phyloP scores from a whole-genome alignment of 2,797 vertebrate genomes.

The Phataginus tricuspis region DNA sequence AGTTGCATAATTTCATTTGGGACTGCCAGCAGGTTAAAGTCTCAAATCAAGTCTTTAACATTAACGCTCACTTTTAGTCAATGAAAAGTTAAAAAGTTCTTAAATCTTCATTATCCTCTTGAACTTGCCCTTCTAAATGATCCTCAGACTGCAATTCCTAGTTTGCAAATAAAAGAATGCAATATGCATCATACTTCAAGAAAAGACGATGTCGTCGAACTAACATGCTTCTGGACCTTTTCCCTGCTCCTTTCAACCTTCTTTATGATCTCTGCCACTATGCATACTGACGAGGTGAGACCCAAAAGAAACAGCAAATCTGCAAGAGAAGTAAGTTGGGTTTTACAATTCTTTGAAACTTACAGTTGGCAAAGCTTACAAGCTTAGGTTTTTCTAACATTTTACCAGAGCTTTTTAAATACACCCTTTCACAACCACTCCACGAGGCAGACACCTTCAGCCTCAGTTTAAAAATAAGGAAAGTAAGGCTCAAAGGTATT shows the following conservation, averaged over 20 bases:
- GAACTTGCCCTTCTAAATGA: conserved; percentile 81
- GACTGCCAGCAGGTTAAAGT: conserved; percentile 85
- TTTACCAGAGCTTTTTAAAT: conserved; percentile 14
- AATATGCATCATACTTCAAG: conserved; percentile 96
- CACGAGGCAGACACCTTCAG: not conserved
- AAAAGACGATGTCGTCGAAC: conserved; percentile 87
- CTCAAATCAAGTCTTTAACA: conserved; percentile 85
- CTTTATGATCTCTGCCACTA: conserved; percentile 96
- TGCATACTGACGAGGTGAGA: conserved; percentile 96
- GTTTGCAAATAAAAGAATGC: conserved; percentile 86
- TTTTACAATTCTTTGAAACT: conserved; percentile 45
- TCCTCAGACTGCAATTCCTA: conserved; percentile 83
- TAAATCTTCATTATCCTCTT: conserved; percentile 81
- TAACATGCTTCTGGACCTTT: conserved; percentile 84
- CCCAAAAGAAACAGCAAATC: conserved; percentile 95
- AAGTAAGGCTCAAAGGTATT: not conserved
- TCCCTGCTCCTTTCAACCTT: conserved; percentile 91
- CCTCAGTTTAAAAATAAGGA: not conserved
- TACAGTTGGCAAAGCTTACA: not conserved
- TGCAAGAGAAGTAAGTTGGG: conserved; percentile 79
- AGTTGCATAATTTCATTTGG: conserved; percentile 89
- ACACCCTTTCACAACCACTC: not conserved
- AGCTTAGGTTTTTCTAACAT: not conserved
- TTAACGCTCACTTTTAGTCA: conserved; percentile 81
- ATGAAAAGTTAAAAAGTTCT: conserved; percentile 83